A percentile compares a stretch with the other conserved stretches of the same genome.
Conservation (phyloP, 2,797 vertebrate species). For the Xenopus petersii region DNA sequence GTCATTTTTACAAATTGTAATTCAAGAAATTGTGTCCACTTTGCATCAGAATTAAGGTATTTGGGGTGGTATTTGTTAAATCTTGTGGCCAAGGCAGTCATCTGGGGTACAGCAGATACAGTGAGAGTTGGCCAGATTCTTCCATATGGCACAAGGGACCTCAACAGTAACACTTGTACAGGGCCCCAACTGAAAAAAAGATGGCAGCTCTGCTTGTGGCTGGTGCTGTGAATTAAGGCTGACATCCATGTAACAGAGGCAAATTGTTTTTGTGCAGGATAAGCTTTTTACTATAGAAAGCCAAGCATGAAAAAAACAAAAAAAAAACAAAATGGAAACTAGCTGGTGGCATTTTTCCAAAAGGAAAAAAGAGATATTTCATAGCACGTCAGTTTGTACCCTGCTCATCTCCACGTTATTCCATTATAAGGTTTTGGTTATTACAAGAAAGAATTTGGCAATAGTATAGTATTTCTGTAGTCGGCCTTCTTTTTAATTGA, state of each 20-base stretch:
- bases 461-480: conserved; percentile 53
- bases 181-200: too few relatives aligned
- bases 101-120: too few relatives aligned
- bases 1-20: not conserved
- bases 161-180: too few relatives aligned
- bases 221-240: conserved; percentile 50
- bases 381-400: conserved; percentile 61
- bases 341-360: conserved; percentile 57
- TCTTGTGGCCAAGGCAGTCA: too few relatives aligned
- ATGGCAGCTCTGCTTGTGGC: conserved; percentile 10
- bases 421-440: conserved; percentile 56
- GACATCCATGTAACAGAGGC: conserved; percentile 54
- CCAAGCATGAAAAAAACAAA: conserved; percentile 55
- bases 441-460: conserved; percentile 56
- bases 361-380: conserved; percentile 55
- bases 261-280: conserved; percentile 59
- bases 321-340: conserved; percentile 54
- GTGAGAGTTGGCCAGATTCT: too few relatives aligned
- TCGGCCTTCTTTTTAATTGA: conserved; percentile 78
- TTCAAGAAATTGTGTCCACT: too few relatives aligned
- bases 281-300: conserved; percentile 63
- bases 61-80: too few relatives aligned
- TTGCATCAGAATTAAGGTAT: too few relatives aligned
- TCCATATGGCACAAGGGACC: too few relatives aligned
- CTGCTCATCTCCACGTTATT: conserved; percentile 56